Percentiles rank a stretch among this genome's conserved stretches.
Evolutionary conservation across 2,797 vertebrate species (phyloP).

Genomic region (Sphenodon punctatus): DNA sequence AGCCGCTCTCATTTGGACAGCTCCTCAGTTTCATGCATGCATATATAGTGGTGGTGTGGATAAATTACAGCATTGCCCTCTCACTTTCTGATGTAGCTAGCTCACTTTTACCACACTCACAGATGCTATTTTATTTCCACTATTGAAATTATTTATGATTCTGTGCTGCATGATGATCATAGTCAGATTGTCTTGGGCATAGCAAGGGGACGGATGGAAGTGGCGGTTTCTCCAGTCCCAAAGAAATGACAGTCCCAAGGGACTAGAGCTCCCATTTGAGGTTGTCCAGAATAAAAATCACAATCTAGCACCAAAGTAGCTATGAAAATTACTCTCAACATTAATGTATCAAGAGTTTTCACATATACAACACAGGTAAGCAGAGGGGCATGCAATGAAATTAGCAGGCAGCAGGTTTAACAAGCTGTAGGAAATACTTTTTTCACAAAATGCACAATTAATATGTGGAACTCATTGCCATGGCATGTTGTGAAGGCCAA

Average conservation of each 20-base stretch:
- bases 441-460: too few relatives aligned
- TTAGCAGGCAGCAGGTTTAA: too few relatives aligned
- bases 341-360: neutral
- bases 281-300: neutral
- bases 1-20: rapidly evolving
- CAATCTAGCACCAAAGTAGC: neutral
- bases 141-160: neutral
- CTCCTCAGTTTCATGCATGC: neutral
- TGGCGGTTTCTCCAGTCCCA: neutral
- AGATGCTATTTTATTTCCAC: neutral
- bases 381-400: too few relatives aligned
- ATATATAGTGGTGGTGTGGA: neutral
- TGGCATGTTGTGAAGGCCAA: too few relatives aligned
- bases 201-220: neutral
- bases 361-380: neutral
- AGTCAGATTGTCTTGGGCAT: neutral
- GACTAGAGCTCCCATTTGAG: neutral
- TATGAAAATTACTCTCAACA: neutral
- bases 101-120: neutral
- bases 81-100: neutral
- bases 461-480: too few relatives aligned
- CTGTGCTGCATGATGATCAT: neutral
- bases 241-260: neutral
- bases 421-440: too few relatives aligned
- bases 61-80: neutral